These are phyloP conservation scores for Tursiops truncatus DNA, from an alignment of 2,113 vertebrate species.

Conservation along the genomic window DNA sequence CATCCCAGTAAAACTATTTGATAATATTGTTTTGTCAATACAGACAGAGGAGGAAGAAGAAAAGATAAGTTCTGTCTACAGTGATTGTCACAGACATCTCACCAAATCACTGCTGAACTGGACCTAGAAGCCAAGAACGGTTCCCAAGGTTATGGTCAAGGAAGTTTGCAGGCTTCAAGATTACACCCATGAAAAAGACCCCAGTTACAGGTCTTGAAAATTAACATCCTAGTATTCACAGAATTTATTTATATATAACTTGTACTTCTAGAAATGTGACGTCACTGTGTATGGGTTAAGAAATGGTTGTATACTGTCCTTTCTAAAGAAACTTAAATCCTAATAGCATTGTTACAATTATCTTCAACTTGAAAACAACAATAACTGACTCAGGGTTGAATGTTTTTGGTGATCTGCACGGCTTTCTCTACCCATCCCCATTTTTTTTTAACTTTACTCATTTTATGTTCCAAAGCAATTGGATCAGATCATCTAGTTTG, in stretches of 20 bases:
- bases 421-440: not conserved
- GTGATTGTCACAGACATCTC: not conserved
- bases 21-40: conserved; percentile 36
- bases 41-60: not conserved
- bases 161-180: not conserved
- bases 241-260: not conserved
- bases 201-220: not conserved
- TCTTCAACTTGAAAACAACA: not conserved
- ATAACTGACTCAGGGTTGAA: not conserved
- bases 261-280: not conserved
- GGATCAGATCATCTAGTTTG: not conserved
- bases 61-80: not conserved
- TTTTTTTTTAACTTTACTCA: not conserved
- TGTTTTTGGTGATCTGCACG: not conserved
- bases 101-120: not conserved
- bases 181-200: not conserved
- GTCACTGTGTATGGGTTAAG: not conserved
- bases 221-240: not conserved
- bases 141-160: not conserved
- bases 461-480: not conserved
- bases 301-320: not conserved
- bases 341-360: not conserved
- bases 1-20: not conserved
- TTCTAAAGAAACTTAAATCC: not conserved
- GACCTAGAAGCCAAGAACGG: not conserved